These are phyloP conservation scores for Bembecia ichneumoniformis DNA, from an alignment of 2,888 invertebrate species.

Conservation along the genomic window DNA sequence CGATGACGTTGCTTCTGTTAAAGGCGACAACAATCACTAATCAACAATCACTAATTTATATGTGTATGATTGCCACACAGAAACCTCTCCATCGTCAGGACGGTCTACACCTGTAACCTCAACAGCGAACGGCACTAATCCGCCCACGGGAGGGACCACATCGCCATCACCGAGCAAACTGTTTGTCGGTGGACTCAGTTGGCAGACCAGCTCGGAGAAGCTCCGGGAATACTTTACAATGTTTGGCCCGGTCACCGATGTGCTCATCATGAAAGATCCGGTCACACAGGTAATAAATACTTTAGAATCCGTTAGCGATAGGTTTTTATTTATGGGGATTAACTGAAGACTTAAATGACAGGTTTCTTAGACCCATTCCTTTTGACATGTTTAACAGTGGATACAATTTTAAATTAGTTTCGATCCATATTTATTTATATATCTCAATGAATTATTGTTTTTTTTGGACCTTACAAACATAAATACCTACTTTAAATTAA, in stretches of 20 bases:
- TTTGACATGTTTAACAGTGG: neutral
- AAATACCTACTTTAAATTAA: too few relatives aligned
- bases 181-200: slow-evolving; percentile 92
- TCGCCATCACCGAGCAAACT: slow-evolving; percentile 84
- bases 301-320: neutral
- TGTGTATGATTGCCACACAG: slow-evolving; percentile 29
- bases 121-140: slow-evolving; percentile 27
- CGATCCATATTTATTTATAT: too few relatives aligned
- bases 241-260: slow-evolving; percentile 92
- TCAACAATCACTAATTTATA: too few relatives aligned
- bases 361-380: neutral
- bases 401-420: too few relatives aligned
- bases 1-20: too few relatives aligned
- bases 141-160: slow-evolving; percentile 39
- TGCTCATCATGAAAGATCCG: slow-evolving; percentile 94
- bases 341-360: too few relatives aligned
- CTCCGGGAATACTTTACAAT: slow-evolving; percentile 93
- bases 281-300: slow-evolving; percentile 83
- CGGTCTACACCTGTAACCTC: slow-evolving; percentile 77
- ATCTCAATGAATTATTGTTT: too few relatives aligned
- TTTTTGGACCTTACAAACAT: too few relatives aligned
- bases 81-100: slow-evolving; percentile 76
- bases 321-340: too few relatives aligned
- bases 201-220: slow-evolving; percentile 94
- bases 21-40: too few relatives aligned